Base-by-base conservation (phyloP, 2,797 vertebrate species). In the Xerus rutilus region DNA sequence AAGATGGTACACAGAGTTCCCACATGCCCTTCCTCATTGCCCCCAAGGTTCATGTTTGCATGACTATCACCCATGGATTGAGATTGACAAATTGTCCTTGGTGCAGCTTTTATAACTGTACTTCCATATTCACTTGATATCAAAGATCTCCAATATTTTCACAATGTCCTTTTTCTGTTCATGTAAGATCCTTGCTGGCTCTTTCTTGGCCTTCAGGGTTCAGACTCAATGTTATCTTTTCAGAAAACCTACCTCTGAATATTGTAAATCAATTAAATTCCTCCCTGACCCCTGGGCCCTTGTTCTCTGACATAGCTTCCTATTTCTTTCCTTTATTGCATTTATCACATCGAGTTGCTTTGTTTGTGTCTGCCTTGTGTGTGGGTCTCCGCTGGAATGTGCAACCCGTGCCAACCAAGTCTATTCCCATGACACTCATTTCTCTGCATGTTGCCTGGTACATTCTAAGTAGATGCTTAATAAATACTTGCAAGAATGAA, bases 221-320 rank as follows among this genome's bases (percentile, higher is more conserved):
- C 52, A 69, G 54, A 62, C 28, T 92, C 78, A 86, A 83, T 39
- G 25, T 30, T 62, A n/a, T 23, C 57, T 86, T 69, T 73, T 74
- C 12, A 7, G n/a, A 82, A 17, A 92, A 78, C 49, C 32, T 73
- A n/a, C 72, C 28, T 78, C 62, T 90, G 57, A 43, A 82, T 84
- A 72, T 20, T 81, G n/a, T 28, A 82, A 86, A 79, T 57, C 39
- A 95, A 54, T 94, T 76, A 74, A 54, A 28, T 77, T 86, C 39
- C 9, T 83, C 43, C 20, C 25, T 23, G 39, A 14, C 2, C 32
- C 81, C 49, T 70, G 15, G 5, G 17, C 43, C 64, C 13, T 79
- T 59, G 59, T 69, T 82, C 20, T 65, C 5, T 43, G 43, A 57
- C 35, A 17, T 21, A 45, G 32, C 25, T 90, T 47, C 73, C 39